Evolutionary conservation across 1,140 invertebrate genomes (phyloP).

Genomic region (Eumeta japonica): DNA sequence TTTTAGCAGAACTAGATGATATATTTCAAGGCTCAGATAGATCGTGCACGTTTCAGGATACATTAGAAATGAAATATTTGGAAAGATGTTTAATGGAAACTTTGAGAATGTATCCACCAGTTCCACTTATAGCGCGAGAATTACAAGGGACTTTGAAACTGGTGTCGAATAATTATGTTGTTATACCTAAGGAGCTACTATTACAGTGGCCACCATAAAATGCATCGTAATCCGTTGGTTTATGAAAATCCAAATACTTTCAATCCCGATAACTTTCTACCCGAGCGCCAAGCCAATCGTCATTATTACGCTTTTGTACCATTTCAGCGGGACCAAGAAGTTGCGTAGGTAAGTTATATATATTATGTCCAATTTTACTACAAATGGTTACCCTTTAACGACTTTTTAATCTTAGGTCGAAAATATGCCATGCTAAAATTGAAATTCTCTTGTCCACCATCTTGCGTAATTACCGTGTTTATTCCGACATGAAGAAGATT

Average conservation of each 20-base stretch:
- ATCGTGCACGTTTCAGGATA: slow-evolving; percentile 76
- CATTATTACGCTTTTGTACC: slow-evolving; percentile 86
- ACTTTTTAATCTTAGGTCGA: slow-evolving; percentile 69
- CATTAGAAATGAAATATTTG: slow-evolving; percentile 79
- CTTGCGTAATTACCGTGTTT: slow-evolving; percentile 77
- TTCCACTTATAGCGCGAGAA: slow-evolving; percentile 74
- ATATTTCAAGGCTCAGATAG: slow-evolving; percentile 75
- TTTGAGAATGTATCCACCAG: slow-evolving; percentile 75
- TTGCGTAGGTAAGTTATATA: slow-evolving; percentile 70
- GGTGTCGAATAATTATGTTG: slow-evolving; percentile 50
- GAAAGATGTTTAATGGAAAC: slow-evolving; percentile 79
- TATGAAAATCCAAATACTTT: slow-evolving; percentile 84
- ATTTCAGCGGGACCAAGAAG: slow-evolving; percentile 85
- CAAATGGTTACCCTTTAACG: background rate
- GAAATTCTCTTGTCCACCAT: slow-evolving; percentile 86
- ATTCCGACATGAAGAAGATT: slow-evolving; percentile 70
- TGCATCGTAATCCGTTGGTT: slow-evolving; percentile 75
- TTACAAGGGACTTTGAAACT: slow-evolving; percentile 70
- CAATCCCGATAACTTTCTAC: slow-evolving; percentile 89
- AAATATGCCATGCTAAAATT: slow-evolving; percentile 89
- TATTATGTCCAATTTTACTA: background rate
- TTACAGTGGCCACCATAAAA: slow-evolving; percentile 65
- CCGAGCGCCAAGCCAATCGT: slow-evolving; percentile 74
- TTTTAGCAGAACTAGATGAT: slow-evolving; percentile 72
- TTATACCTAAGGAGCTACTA: slow-evolving; percentile 59